Base-by-base conservation (phyloP, 2,888 invertebrate species). In the Lycophotia porphyrea region DNA sequence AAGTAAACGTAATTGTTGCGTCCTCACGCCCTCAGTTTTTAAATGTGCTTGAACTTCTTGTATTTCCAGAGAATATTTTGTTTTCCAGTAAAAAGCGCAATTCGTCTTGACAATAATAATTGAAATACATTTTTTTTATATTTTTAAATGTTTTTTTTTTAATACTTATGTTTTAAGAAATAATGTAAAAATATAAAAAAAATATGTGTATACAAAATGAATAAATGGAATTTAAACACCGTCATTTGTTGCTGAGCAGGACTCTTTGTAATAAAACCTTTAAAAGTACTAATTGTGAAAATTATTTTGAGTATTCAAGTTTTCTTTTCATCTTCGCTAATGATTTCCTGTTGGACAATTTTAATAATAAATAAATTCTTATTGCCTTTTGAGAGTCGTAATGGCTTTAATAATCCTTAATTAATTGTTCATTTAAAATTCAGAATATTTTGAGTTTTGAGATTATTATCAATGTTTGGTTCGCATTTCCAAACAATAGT, bases 261-360 rank as follows among this genome's bases (percentile, higher is more conserved):
- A 18, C n/a, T 36, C 24, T 67, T 79, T 69, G 65, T n/a, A 66
- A 81, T 74, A 47, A 49, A 65, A 49, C 39, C 60, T 49, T 67
- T 52, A 21, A 13, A 55, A 55, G n/a, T n/a, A 34, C 5, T 34
- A 31, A 34, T 55, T 64, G 27, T 49, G 18, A 63, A 63, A 24
- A 61, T 71, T 15, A 72, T 68, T 66, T 65, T 0, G 21, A 44
- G 55, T 1, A 34, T 21, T 55, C 5, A 49, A 63, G 8, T 67
- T 24, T 80, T 49, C 15, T n/a, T 79, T 71, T 76, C 39, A 60
- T 77, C 65, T 67, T 49, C 18, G n/a, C 47, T 42, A 70, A 82
- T 63, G 21, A 67, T n/a, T 67, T 78, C 42, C 49, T 42, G 18
- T 36, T 39, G 21, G 44, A 55, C 15, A n/a, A 15, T 36, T 42